Evolutionary conservation across 1,140 invertebrate genomes (phyloP), one percentile per base, ranked within the genome.

Genomic region (Habropoda laboriosa): DNA sequence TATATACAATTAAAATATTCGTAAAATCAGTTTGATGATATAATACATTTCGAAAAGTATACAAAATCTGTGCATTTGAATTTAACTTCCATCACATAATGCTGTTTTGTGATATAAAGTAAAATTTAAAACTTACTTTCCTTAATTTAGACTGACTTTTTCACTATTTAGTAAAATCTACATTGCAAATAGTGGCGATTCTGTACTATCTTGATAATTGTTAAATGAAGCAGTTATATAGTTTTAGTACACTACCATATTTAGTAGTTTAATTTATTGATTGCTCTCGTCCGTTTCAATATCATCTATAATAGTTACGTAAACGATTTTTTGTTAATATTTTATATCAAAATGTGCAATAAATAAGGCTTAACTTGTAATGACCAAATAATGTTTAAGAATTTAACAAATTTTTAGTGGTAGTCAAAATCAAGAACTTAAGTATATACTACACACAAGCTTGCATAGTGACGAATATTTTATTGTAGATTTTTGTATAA

Each of bases 331-430:
- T 45, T 76, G 35, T 58, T 58, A 57, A 58, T 76, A 47, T 76
- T 68, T 76, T 68, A 45, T 76, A 76, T 40, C 57, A 68, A 76
- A 47, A 47, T 57, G 74, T 76, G 74, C 63, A 76, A 76, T 76
- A 76, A 76, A 76, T 76, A 55, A 68, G 40, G 7, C 6, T 27
- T 53, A 72, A 58, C 47, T 38, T 61, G 4, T 47, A 27, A 35
- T 16, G 21, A 60, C 8, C n/a, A 61, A 35, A 61, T 38, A 38
- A 49, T 3, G 16, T 8, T 45, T 35, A 40, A 51, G n/a, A 27
- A 5, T 18, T 16, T 1, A 18, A 18, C 3, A 58, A 61, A 61
- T 38, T 27, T 47, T 27, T 30, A 40, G 12, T 5, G 7, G 55
- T 13, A 55, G 12, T 38, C 7, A n/a, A 27, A 3, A 12, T 35